phyloP scores from a whole-genome alignment of 2,888 invertebrate genomes.

The Leptopterna dolabrata region DNA sequence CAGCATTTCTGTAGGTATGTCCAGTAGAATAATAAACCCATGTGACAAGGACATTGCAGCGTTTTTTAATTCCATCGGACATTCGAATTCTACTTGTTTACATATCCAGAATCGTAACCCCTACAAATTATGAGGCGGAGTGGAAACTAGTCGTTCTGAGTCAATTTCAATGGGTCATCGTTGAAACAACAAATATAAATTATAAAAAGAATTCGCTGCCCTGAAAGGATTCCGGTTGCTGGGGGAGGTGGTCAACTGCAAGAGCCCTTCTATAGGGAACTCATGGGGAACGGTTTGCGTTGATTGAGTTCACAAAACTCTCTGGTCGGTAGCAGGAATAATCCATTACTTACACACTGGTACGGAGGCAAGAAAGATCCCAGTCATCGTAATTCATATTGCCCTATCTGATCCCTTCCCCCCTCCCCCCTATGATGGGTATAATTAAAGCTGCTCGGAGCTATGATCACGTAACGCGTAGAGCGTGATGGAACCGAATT shows the following conservation, averaged over 20 bases:
- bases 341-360: neutral
- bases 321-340: slow-evolving; percentile 14
- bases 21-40: too few relatives aligned
- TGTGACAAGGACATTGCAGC: too few relatives aligned
- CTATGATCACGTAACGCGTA: slow-evolving; percentile 30
- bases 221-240: too few relatives aligned
- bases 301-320: neutral
- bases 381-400: slow-evolving; percentile 10
- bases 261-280: neutral
- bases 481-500: slow-evolving; percentile 2
- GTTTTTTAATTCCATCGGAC: too few relatives aligned
- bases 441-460: slow-evolving; percentile 35
- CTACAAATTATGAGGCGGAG: too few relatives aligned
- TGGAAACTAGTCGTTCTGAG: too few relatives aligned
- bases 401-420: slow-evolving; percentile 40
- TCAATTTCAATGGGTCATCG: too few relatives aligned
- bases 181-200: too few relatives aligned
- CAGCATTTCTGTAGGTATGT: too few relatives aligned
- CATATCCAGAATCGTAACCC: too few relatives aligned
- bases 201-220: too few relatives aligned
- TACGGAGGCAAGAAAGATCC: neutral
- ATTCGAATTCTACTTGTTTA: too few relatives aligned
- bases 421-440: slow-evolving; percentile 2
- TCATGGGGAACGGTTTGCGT: neutral
- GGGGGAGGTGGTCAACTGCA: neutral